Percentiles rank a stretch among this genome's conserved stretches.
phyloP scores from a whole-genome alignment of 64 coral and sea anemone species.

The Dendronephthya gigantea region DNA sequence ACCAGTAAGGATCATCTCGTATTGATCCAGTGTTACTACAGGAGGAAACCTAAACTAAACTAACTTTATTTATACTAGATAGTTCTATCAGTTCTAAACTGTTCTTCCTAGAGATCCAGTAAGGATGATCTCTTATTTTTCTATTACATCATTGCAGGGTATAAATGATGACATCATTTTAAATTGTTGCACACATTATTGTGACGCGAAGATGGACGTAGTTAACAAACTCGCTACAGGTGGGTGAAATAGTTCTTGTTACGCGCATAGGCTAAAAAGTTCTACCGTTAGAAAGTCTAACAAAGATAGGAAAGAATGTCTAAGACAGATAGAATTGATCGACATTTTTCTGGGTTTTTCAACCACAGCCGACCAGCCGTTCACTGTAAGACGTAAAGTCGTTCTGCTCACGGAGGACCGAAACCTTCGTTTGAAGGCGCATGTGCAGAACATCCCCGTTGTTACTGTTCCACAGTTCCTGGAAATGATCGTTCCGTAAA shows the following conservation, averaged over 20 bases:
- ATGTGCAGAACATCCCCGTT: constrained; percentile 86
- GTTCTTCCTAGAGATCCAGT: no score
- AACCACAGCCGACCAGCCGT: constrained; percentile 69
- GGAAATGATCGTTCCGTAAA: constrained; percentile 43
- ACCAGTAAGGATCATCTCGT: no score
- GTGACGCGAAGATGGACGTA: constrained; percentile 71
- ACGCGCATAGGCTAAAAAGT: no score
- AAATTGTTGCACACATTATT: constrained; percentile 79
- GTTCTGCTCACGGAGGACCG: constrained; percentile 87
- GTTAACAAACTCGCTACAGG: constrained; percentile 77
- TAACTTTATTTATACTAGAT: no score
- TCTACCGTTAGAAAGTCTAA: no score
- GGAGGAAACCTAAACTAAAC: no score
- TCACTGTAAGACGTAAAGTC: constrained; percentile 87
- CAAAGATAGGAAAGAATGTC: no score
- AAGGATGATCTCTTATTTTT: not conserved
- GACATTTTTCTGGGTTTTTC: not conserved
- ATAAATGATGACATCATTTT: constrained; percentile 97
- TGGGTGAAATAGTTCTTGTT: no score
- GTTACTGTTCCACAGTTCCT: constrained; percentile 74
- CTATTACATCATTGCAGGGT: constrained; percentile 32
- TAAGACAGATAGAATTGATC: no score
- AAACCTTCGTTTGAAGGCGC: constrained; percentile 81
- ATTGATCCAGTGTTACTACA: no score
- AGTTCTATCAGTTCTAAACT: no score